A percentile compares a stretch with the other conserved stretches of the same genome.
phyloP scores from a whole-genome alignment of 2,888 invertebrate species.

The Hydrotaea cyrtoneurina region DNA sequence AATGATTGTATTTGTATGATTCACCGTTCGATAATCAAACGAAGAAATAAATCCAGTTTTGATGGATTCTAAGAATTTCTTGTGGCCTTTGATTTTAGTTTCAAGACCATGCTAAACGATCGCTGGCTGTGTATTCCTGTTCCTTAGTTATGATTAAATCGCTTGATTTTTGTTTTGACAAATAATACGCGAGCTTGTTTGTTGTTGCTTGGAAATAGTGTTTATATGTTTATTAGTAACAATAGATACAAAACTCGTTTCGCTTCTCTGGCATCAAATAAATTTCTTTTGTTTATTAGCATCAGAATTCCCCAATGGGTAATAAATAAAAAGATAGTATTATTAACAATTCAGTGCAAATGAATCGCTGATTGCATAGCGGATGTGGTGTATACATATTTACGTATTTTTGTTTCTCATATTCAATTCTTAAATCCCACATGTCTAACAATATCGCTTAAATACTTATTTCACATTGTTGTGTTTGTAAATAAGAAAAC shows the following conservation, averaged over 20 bases:
- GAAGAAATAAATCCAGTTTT: conserved; percentile 28
- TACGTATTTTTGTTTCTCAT: not conserved
- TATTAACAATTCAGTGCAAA: conserved; percentile 58
- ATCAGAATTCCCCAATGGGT: conserved; percentile 35
- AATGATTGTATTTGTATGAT: not conserved
- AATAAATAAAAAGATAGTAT: not conserved
- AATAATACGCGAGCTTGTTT: conserved; percentile 1
- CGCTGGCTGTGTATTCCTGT: not conserved
- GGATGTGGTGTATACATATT: not conserved
- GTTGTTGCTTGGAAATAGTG: conserved; percentile 13
- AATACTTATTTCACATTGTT: not conserved
- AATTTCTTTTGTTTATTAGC: conserved; percentile 51
- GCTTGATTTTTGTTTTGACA: conserved; percentile 37
- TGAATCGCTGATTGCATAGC: conserved; percentile 45
- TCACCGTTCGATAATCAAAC: not conserved
- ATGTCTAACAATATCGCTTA: not conserved
- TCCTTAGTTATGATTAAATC: conserved; percentile 50
- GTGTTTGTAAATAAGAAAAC: not conserved
- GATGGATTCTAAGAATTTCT: conserved; percentile 43
- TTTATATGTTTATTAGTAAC: conserved; percentile 20
- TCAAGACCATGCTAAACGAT: not conserved
- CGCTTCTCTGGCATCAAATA: conserved; percentile 5
- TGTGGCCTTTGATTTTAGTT: conserved; percentile 27
- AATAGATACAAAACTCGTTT: conserved; percentile 55
- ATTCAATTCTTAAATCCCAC: conserved; percentile 9